Evolutionary conservation across 2,797 vertebrate species (phyloP), one percentile per base, ranked within the genome.

Genomic region (Loriculus beryllinus): DNA sequence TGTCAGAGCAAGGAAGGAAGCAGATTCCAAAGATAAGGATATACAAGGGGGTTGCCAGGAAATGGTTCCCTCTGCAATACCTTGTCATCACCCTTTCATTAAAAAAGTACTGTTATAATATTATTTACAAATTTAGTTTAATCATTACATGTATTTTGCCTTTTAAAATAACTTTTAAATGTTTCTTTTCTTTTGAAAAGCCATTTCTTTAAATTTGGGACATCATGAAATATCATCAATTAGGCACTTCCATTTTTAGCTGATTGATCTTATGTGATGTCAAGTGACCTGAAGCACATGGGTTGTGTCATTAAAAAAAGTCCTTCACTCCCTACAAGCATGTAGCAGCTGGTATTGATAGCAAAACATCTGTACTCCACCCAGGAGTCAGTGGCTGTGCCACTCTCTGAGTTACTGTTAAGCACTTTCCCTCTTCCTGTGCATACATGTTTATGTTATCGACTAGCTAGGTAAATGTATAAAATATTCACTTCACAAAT

Each of bases 1-100:
- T 92, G 49, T 48, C 62, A 72, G 39, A 92, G 31, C 18, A 87
- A 93, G 65, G 62, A 85, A 95, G 82, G 72, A 94, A 96, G 43
- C 64, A 94, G 86, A 88, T 92, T 82, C 31, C 76, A 92, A 87
- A 93, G 82, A 88, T 48, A 94, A 93, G 31, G 78, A 86, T 92
- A 89, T 76, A 59, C 18, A 64, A 76, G 54, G 2, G 6, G 22
- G 19, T 67, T 89, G 15, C 31, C 8, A 12, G 70, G 74, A 80
- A 89, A 84, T 4, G 1, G 37, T 33, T 65, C 25, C 26, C 28
- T 7, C 15, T 81, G 62, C 37, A 64, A 72, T 45, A 56, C 10
- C 39, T 63, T 93, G 90, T 93, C 94, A 91, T 70, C 88, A 71
- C 68, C 25, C 12, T 80, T 90, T 92, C 79, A 92, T 95, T 86